Evolutionary conservation across 2,797 vertebrate species (phyloP).

Genomic region (Buceros bicornis): DNA sequence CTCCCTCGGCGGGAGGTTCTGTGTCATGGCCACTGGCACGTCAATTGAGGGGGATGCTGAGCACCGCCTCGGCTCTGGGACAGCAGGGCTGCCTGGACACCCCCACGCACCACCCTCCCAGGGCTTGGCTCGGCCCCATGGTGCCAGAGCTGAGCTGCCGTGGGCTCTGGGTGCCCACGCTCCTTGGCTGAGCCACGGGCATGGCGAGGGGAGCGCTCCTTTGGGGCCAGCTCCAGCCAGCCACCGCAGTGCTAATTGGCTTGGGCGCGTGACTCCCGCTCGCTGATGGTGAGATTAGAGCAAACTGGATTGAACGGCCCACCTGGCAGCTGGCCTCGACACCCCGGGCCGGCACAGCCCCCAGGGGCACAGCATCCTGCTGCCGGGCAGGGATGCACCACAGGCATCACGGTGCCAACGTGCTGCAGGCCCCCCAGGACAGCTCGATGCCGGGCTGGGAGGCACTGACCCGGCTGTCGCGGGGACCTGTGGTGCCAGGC

Average conservation of each 20-base stretch:
- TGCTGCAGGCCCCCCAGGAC: rapidly evolving
- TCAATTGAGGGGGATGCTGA: background rate
- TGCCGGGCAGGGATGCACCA: rapidly evolving
- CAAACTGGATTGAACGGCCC: slow-evolving; percentile 1
- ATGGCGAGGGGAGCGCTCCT: rapidly evolving
- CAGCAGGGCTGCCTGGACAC: rapidly evolving
- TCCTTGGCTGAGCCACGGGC: no score
- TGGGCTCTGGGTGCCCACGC: background rate
- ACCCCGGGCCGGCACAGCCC: background rate
- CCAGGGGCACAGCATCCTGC: rapidly evolving
- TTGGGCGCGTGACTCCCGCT: background rate
- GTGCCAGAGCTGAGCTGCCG: background rate
- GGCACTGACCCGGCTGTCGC: rapidly evolving
- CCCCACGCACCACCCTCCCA: background rate
- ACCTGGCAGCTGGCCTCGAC: background rate
- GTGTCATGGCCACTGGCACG: background rate
- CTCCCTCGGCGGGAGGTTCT: background rate
- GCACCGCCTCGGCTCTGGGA: rapidly evolving
- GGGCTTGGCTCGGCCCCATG: background rate
- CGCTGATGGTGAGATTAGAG: background rate
- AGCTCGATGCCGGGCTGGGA: rapidly evolving
- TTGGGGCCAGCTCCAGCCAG: background rate
- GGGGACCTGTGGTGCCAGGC: background rate
- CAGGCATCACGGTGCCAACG: rapidly evolving
- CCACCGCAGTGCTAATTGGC: background rate